These are phyloP conservation scores for Micropoecilia bifurca DNA, from an alignment of 2,797 vertebrate genomes.

Conservation along the genomic window DNA sequence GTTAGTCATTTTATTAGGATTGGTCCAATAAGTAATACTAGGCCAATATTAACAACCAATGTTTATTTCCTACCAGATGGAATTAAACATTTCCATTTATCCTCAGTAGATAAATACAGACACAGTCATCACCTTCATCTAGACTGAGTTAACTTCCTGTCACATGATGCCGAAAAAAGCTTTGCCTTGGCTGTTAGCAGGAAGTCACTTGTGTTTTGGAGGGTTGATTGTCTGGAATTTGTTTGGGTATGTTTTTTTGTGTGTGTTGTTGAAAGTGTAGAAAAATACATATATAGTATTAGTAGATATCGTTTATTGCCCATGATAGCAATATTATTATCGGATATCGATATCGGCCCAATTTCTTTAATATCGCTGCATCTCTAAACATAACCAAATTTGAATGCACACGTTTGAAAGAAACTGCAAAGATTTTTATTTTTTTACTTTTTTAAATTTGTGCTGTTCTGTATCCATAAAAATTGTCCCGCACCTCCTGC, in stretches of 20 bases:
- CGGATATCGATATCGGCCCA: not conserved
- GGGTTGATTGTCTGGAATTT: not conserved
- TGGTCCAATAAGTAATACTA: no score
- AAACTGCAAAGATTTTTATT: not conserved
- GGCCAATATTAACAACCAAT: no score
- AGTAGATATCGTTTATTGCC: not conserved
- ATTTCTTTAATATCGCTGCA: not conserved
- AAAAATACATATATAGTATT: not conserved
- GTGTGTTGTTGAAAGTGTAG: not conserved
- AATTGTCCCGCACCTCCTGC: conserved; percentile 3
- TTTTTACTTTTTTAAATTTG: not conserved
- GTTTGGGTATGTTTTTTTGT: not conserved
- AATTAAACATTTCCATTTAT: not conserved
- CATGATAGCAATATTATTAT: not conserved
- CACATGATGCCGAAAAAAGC: not conserved
- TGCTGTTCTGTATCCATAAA: conserved; percentile 4
- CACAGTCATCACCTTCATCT: not conserved
- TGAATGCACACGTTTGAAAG: not conserved
- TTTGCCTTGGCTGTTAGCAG: not conserved
- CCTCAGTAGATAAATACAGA: not conserved
- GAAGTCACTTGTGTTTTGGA: not conserved
- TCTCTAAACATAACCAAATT: not conserved
- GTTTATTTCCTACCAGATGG: not conserved
- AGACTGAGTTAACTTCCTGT: not conserved
- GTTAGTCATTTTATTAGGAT: no score